A percentile compares a stretch with the other conserved stretches of the same genome.
Evolutionary conservation across 2,113 vertebrate genomes (phyloP).

Genomic region (Lichenostomus cassidix): DNA sequence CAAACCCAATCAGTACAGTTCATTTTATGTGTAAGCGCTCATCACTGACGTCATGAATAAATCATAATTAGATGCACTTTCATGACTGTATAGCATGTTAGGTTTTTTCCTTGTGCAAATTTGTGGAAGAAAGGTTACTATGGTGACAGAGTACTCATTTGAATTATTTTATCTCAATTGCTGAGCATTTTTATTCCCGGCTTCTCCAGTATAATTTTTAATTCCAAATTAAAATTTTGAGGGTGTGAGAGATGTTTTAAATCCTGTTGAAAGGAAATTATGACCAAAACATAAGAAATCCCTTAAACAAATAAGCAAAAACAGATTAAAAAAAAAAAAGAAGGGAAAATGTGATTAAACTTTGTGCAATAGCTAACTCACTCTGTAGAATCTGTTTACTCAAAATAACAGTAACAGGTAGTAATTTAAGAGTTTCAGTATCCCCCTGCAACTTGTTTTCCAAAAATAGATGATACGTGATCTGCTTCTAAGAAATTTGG

Average conservation of each 20-base stretch:
- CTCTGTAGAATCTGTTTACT: background rate
- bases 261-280: background rate
- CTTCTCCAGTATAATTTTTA: background rate
- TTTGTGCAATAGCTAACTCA: background rate
- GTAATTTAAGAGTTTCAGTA: background rate
- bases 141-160: constrained; percentile 29
- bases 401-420: background rate
- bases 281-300: background rate
- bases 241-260: background rate
- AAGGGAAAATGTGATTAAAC: background rate
- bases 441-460: background rate
- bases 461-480: background rate
- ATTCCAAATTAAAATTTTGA: background rate
- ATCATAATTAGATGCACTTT: background rate
- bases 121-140: constrained; percentile 23
- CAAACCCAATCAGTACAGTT: background rate
- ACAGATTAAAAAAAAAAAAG: background rate
- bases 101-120: background rate
- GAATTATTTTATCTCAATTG: background rate
- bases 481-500: background rate
- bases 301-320: background rate
- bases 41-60: background rate
- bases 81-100: background rate
- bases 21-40: background rate
- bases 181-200: background rate